These are phyloP conservation scores for Microcebus ravelobensis DNA, from an alignment of 2,113 vertebrate species.

Conservation along the genomic window DNA sequence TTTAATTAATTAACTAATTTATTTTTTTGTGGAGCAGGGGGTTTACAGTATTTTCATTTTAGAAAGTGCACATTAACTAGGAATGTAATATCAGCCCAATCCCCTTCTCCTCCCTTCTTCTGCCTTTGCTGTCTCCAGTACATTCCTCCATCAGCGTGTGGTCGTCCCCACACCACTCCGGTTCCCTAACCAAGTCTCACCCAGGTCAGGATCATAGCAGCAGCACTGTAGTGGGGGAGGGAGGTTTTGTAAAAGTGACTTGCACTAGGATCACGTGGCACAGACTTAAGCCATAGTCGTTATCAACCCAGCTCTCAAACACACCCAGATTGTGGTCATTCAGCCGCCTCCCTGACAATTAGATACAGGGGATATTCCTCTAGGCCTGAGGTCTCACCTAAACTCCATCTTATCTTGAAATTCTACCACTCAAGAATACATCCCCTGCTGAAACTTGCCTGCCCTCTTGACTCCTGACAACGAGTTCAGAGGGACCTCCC, in stretches of 20 bases:
- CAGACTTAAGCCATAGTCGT: neutral
- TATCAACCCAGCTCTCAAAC: neutral
- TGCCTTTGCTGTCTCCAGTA: neutral
- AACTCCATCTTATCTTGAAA: neutral
- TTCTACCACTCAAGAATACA: neutral
- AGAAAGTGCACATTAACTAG: neutral
- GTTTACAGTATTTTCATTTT: neutral
- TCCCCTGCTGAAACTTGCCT: neutral
- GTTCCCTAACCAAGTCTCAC: neutral
- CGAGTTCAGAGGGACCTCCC: accelerated
- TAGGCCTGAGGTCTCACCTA: neutral
- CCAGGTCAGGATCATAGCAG: neutral
- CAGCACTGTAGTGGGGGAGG: neutral
- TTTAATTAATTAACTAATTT: neutral
- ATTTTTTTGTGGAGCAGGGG: neutral
- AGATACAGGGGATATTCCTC: neutral
- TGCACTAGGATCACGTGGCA: no score
- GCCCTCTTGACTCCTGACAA: neutral
- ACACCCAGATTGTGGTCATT: neutral
- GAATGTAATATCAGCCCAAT: neutral
- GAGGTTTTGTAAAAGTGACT: neutral
- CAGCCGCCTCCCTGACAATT: neutral
- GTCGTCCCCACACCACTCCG: neutral
- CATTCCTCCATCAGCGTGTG: neutral
- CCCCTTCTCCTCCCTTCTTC: neutral